Base-by-base conservation (phyloP, 1,140 invertebrate species). In the Elysia chlorotica region DNA sequence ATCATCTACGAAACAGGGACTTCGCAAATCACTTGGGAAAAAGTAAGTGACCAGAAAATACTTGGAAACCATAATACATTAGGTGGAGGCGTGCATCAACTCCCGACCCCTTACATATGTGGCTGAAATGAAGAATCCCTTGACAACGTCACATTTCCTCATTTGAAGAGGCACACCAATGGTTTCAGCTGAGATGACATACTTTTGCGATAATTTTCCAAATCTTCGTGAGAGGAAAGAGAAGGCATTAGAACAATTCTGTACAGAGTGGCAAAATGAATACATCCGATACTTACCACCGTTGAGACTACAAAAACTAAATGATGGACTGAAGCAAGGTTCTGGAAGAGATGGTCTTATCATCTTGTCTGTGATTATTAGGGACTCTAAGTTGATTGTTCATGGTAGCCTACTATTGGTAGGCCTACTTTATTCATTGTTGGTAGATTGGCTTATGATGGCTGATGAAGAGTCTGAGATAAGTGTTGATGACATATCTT, bases 81-180 rank as follows among this genome's bases (percentile, higher is more conserved):
- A 54, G 31, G 53, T 57, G 21, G 53, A 56, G 41, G 67, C 53
- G 23, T 56, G 67, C 31, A n/a, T 69, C 41, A 57, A 57, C 35
- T 54, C 53, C 0, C 41, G 53, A 33, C 41, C 53, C 21, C 30
- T 54, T 4, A 54, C 53, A 1, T 56, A 33, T 33, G 53, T 33
- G 21, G 28, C 35, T 66, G 35, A 41, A 1, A 38, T 38, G 21
- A 41, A 41, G 33, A 41, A 25, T 35, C 37, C 33, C 30, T 66
- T 66, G 65, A 66, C 37, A 23, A 33, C 65, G 25, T 66, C 4
- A 23, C 65, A 66, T 66, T 66, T 66, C 35, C n/a, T 66, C 19
- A 25, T 2, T 36, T 10, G 56, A 6, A 19, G 56, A 23, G 56
- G 56, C 10, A 23, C 56, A 59, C 56, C 56, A 10, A 23, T 66